Evolutionary conservation across 2,113 vertebrate species (phyloP).

Genomic region (Crypturellus undulatus): DNA sequence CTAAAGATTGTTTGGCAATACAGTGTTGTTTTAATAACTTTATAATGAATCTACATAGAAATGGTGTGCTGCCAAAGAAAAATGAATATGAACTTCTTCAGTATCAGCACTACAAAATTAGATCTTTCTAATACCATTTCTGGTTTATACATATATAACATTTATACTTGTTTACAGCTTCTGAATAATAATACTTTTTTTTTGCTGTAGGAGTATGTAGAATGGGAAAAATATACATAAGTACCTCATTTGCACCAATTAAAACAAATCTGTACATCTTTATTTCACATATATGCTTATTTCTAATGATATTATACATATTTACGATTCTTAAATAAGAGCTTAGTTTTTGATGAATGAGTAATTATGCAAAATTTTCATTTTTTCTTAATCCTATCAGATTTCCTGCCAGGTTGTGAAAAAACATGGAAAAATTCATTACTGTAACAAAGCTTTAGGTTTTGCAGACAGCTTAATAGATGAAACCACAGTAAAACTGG

Average conservation of each 20-base stretch:
- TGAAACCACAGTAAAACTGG: constrained; percentile 6
- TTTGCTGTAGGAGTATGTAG: not conserved
- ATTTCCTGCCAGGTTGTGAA: not conserved
- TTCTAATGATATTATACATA: not conserved
- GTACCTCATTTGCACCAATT: not conserved
- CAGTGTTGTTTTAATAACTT: not conserved
- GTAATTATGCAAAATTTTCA: not conserved
- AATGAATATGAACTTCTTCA: not conserved
- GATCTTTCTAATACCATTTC: not conserved
- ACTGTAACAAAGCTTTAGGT: not conserved
- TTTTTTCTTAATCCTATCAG: not conserved
- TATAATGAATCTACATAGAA: not conserved
- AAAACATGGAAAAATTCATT: not conserved
- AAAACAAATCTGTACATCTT: not conserved
- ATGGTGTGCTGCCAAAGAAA: not conserved
- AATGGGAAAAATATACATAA: not conserved
- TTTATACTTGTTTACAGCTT: not conserved
- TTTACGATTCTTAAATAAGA: not conserved
- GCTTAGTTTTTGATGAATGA: not conserved
- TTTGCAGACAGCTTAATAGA: constrained; percentile 35
- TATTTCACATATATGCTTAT: not conserved
- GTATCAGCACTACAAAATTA: not conserved
- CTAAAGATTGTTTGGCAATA: not conserved
- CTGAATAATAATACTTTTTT: not conserved
- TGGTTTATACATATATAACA: not conserved